These are phyloP conservation scores for Euclidia mi DNA, from an alignment of 2,888 invertebrate genomes.

Conservation along the genomic window DNA sequence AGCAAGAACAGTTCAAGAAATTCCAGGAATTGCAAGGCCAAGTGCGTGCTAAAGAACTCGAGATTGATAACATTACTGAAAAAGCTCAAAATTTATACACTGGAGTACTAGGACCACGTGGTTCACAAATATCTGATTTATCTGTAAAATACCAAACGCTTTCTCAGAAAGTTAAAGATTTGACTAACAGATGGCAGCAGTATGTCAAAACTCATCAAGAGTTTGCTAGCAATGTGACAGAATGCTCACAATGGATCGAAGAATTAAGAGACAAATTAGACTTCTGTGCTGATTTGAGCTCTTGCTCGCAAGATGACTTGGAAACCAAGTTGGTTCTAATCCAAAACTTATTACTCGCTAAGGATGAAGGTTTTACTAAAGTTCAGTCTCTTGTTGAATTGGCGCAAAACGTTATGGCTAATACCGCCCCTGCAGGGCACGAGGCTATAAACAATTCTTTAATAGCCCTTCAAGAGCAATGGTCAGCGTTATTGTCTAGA, in stretches of 20 bases:
- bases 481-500: constrained; percentile 96
- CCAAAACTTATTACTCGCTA: constrained; percentile 96
- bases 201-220: constrained; percentile 97
- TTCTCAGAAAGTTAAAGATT: constrained; percentile 97
- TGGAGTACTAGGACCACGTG: constrained; percentile 92
- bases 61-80: constrained; percentile 98
- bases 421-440: constrained; percentile 97
- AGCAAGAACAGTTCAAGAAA: constrained; percentile 95
- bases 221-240: constrained; percentile 94
- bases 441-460: constrained; percentile 95
- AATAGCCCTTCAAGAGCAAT: constrained; percentile 95
- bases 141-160: constrained; percentile 97
- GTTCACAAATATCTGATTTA: constrained; percentile 96
- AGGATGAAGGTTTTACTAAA: constrained; percentile 97
- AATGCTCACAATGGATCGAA: constrained; percentile 95
- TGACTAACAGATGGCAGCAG: constrained; percentile 97
- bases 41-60: constrained; percentile 96
- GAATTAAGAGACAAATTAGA: constrained; percentile 95
- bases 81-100: constrained; percentile 96
- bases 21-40: constrained; percentile 96
- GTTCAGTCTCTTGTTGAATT: constrained; percentile 97
- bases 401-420: constrained; percentile 97
- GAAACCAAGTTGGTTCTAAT: constrained; percentile 95
- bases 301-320: constrained; percentile 95
- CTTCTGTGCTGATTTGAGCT: constrained; percentile 95